phyloP scores from a whole-genome alignment of 2,888 invertebrate genomes.

The Tigriopus californicus region DNA sequence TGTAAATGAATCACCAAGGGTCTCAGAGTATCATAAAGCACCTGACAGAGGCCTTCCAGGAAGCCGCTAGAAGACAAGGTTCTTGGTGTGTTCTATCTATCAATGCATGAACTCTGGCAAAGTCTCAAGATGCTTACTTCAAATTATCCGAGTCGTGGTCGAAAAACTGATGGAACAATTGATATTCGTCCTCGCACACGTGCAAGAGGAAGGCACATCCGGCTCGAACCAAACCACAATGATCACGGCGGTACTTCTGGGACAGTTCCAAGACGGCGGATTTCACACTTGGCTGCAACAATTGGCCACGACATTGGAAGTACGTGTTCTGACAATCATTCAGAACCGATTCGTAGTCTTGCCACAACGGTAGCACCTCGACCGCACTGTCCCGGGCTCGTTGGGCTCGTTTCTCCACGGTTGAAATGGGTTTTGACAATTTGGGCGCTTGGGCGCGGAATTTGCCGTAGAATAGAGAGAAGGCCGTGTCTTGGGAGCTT shows the following conservation, averaged over 20 bases:
- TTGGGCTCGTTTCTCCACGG: background rate
- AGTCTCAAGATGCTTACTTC: constrained; percentile 35
- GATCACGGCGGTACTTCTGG: constrained; percentile 31
- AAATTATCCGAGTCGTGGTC: constrained; percentile 43
- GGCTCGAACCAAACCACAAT: constrained; percentile 38
- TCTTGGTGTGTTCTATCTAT: background rate
- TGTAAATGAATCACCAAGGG: constrained; percentile 90
- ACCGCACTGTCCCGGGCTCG: no score
- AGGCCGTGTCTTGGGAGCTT: constrained; percentile 53
- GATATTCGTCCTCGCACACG: constrained; percentile 82
- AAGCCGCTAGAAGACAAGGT: constrained; percentile 33
- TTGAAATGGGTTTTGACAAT: constrained; percentile 52
- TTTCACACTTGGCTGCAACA: constrained; percentile 49
- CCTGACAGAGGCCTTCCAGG: constrained; percentile 62
- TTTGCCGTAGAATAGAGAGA: constrained; percentile 64
- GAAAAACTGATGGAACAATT: constrained; percentile 79
- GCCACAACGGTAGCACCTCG: background rate
- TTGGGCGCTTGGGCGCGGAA: constrained; percentile 81
- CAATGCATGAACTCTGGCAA: no score
- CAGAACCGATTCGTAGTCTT: constrained; percentile 43
- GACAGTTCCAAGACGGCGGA: constrained; percentile 47
- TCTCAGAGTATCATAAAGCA: constrained; percentile 73
- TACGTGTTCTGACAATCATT: constrained; percentile 66
- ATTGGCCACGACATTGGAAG: constrained; percentile 45
- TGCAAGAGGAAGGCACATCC: constrained; percentile 78